Evolutionary conservation across 2,797 vertebrate genomes (phyloP).

Genomic region (Enteromius treurensis): DNA sequence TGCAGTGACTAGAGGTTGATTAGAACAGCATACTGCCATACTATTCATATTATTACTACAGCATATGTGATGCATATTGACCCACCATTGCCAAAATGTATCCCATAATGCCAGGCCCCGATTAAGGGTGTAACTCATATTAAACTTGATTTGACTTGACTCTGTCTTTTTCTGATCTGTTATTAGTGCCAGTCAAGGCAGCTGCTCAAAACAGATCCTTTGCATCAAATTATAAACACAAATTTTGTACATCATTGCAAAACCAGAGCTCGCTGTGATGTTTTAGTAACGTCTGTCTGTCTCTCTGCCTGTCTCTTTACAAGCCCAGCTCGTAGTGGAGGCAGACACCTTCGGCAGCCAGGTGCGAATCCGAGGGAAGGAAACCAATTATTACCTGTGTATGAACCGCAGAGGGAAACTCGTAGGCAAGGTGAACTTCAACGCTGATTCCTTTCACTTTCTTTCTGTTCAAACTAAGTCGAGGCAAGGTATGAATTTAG

Average conservation of each 20-base stretch:
- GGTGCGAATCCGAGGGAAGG: conserved; percentile 85
- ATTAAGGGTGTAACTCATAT: conserved; percentile 42
- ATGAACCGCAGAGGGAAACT: conserved; percentile 85
- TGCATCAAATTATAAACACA: conserved; percentile 45
- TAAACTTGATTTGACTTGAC: conserved; percentile 26
- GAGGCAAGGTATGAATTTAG: not conserved
- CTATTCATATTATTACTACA: not conserved
- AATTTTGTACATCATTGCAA: conserved; percentile 16
- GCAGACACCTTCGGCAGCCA: conserved; percentile 86
- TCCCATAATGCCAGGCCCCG: not conserved
- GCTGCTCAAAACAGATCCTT: conserved; percentile 35
- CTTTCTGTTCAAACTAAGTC: not conserved
- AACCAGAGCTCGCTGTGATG: conserved; percentile 12
- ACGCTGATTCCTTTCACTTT: conserved; percentile 26
- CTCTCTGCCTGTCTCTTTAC: conserved; percentile 82
- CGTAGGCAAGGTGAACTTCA: conserved; percentile 81
- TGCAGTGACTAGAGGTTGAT: not conserved
- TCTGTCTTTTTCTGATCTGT: not conserved
- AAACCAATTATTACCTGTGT: conserved; percentile 85
- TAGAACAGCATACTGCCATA: not conserved
- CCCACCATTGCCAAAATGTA: not conserved
- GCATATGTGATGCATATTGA: not conserved
- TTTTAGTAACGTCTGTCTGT: conserved; percentile 77
- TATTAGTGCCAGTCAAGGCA: conserved; percentile 22
- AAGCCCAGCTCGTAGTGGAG: conserved; percentile 88